These are phyloP conservation scores for Thamnophis sirtalis DNA, from an alignment of 2,113 vertebrate species.

Conservation along the genomic window DNA sequence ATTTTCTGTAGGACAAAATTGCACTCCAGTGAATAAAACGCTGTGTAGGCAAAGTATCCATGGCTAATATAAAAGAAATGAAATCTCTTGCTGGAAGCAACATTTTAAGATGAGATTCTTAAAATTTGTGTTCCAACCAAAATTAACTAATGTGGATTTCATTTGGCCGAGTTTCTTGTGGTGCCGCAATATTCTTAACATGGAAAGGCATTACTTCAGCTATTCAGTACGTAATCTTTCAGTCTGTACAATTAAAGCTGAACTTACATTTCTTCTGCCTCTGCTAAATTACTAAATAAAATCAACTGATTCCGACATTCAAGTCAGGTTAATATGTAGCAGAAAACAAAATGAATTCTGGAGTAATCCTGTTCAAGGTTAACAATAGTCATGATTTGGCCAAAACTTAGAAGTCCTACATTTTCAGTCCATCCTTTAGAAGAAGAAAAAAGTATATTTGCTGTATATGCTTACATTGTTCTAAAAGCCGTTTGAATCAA, in stretches of 20 bases:
- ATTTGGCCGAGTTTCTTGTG: slow-evolving; percentile 35
- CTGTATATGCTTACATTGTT: neutral
- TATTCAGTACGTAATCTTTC: accelerated
- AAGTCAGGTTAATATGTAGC: neutral
- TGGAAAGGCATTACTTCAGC: slow-evolving; percentile 40
- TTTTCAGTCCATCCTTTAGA: neutral
- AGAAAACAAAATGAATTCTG: neutral
- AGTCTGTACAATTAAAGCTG: slow-evolving; percentile 1
- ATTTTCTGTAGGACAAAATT: slow-evolving; percentile 25
- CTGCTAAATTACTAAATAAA: neutral
- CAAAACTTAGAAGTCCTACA: neutral
- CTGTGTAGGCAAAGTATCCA: slow-evolving; percentile 34
- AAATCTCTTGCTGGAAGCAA: neutral
- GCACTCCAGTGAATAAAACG: slow-evolving; percentile 43
- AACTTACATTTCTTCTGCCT: slow-evolving; percentile 23
- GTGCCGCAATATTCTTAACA: slow-evolving; percentile 41
- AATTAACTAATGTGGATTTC: slow-evolving; percentile 43
- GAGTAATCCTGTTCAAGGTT: neutral
- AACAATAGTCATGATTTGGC: neutral
- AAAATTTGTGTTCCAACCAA: slow-evolving; percentile 23
- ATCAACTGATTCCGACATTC: neutral
- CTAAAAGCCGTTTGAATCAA: neutral
- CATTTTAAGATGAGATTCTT: slow-evolving; percentile 5
- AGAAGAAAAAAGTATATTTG: accelerated
- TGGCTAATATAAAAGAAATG: slow-evolving; percentile 30